These are phyloP conservation scores for Cairina moschata DNA, from an alignment of 2,113 vertebrate species.

Conservation along the genomic window DNA sequence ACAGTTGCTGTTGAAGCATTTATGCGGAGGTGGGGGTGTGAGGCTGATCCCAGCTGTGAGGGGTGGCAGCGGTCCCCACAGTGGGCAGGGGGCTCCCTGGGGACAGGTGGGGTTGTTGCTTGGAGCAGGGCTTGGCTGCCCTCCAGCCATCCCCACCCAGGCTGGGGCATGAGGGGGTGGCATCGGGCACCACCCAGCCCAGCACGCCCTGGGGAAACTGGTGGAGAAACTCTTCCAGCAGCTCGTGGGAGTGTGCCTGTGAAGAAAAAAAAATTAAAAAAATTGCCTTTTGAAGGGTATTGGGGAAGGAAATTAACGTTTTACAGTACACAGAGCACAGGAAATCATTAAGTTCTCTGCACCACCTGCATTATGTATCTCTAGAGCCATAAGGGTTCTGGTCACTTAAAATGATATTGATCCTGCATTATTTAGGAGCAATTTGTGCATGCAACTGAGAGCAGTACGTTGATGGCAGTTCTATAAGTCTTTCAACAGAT, in stretches of 20 bases:
- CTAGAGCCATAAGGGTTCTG: background rate
- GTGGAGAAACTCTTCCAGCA: background rate
- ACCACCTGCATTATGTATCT: background rate
- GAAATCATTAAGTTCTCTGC: background rate
- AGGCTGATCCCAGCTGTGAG: background rate
- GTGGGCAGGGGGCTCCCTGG: rapidly evolving
- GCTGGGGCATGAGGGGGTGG: rapidly evolving
- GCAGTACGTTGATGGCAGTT: background rate
- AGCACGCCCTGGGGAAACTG: background rate
- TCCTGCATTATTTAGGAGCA: conserved; percentile 21
- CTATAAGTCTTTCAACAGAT: conserved; percentile 43
- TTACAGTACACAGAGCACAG: background rate
- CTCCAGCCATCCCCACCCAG: background rate
- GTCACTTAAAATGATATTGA: background rate
- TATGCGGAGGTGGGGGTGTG: background rate
- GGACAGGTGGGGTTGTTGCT: background rate
- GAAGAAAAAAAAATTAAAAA: background rate
- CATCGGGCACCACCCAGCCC: background rate
- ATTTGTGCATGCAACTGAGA: background rate
- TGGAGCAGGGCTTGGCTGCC: background rate
- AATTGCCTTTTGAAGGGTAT: background rate
- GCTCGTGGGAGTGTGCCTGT: background rate
- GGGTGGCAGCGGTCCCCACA: background rate
- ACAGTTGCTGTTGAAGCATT: background rate
- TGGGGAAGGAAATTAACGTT: background rate